These are phyloP conservation scores for Antechinus stuartii DNA, from an alignment of 2,113 vertebrate genomes.

Conservation along the genomic window DNA sequence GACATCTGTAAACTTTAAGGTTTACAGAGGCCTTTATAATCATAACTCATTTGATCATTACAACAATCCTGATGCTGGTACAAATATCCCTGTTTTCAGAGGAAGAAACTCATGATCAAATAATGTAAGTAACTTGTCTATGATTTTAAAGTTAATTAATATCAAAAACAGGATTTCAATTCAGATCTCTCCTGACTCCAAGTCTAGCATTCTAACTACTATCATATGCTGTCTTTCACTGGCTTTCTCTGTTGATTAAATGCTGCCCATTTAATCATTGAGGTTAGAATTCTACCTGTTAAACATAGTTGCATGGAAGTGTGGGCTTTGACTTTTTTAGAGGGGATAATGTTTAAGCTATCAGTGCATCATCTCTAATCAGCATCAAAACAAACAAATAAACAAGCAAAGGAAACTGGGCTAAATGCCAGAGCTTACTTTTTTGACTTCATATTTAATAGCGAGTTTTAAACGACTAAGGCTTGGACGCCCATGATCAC, in stretches of 20 bases:
- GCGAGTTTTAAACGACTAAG: conserved; percentile 95
- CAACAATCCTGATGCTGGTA: neutral
- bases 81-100: neutral
- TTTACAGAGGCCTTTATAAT: too few species aligned
- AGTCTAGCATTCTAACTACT: neutral
- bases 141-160: neutral
- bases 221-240: neutral
- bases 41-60: neutral
- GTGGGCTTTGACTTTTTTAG: neutral
- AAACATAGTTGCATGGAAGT: neutral
- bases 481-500: conserved; percentile 85
- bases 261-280: neutral
- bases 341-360: neutral
- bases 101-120: neutral
- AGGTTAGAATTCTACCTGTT: neutral
- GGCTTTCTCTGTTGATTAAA: neutral
- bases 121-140: neutral
- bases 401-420: conserved; percentile 5
- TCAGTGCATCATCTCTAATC: neutral
- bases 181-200: neutral
- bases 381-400: neutral
- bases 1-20: too few species aligned
- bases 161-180: neutral
- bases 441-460: conserved; percentile 98
- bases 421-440: conserved; percentile 85